Percentiles rank a stretch among this genome's conserved stretches.
These are phyloP conservation scores for Platanista minor DNA, from an alignment of 2,113 vertebrate species.

Conservation along the genomic window DNA sequence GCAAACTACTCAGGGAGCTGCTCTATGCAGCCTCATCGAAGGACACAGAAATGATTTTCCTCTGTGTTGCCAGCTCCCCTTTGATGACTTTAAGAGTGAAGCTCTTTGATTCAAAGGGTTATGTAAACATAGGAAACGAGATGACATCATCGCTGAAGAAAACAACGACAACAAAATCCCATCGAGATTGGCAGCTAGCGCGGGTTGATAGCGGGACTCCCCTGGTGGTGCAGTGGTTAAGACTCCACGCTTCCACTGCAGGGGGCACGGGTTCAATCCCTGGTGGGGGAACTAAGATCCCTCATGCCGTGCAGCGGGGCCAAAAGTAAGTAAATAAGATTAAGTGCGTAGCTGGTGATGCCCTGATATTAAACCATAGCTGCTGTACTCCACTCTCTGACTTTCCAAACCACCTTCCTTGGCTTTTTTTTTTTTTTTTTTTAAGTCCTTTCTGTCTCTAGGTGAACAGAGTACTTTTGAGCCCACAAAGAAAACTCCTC, in stretches of 20 bases:
- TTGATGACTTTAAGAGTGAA: not conserved
- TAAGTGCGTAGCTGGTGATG: not conserved
- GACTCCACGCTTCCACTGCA: too few species aligned
- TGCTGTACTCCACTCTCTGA: not conserved
- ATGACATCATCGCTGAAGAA: not conserved
- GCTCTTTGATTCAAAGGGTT: not conserved
- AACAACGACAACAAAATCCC: not conserved
- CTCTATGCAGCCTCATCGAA: not conserved
- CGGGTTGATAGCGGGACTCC: too few species aligned
- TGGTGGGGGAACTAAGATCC: too few species aligned
- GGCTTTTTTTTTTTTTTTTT: not conserved
- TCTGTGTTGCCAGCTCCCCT: not conserved
- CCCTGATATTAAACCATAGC: not conserved
- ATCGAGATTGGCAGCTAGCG: not conserved
- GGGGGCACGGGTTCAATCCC: too few species aligned
- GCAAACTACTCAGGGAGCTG: fast-evolving
- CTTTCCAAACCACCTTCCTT: not conserved
- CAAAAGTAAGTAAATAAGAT: too few species aligned
- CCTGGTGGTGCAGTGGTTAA: too few species aligned
- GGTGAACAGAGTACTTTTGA: not conserved
- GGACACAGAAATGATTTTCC: not conserved
- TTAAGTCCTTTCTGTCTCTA: not conserved
- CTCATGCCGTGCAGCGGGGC: too few species aligned
- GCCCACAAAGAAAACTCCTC: not conserved
- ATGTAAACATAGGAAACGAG: not conserved